Conservation (phyloP, 2,113 vertebrate genomes). For the Charina bottae region DNA sequence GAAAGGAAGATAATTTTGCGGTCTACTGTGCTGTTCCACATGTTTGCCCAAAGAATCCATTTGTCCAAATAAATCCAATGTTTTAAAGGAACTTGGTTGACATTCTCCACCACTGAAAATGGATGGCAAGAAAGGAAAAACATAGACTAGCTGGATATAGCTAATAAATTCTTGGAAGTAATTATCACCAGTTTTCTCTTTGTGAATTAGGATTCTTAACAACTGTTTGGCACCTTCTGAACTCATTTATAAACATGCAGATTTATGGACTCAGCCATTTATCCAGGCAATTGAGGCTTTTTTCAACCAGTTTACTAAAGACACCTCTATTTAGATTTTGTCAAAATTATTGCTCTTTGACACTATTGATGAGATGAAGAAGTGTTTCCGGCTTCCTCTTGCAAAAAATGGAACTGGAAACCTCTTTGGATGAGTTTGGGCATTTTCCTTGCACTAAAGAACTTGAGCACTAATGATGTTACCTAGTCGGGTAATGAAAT, state of each 20-base stretch:
- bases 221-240: slow-evolving; percentile 22
- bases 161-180: slow-evolving; percentile 54
- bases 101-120: slow-evolving; percentile 29
- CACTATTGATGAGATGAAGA: background rate
- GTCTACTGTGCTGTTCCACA: background rate
- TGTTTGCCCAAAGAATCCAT: slow-evolving; percentile 21
- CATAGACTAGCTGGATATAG: slow-evolving; percentile 36
- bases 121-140: slow-evolving; percentile 57
- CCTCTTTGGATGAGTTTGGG: background rate
- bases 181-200: slow-evolving; percentile 40
- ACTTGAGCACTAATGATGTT: no score
- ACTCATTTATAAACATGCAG: slow-evolving; percentile 46
- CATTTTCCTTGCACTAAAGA: background rate
- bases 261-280: slow-evolving; percentile 52
- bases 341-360: slow-evolving; percentile 38
- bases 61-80: slow-evolving; percentile 7
- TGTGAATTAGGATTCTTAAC: slow-evolving; percentile 45
- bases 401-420: background rate
- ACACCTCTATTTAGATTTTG: slow-evolving; percentile 56
- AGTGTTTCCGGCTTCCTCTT: background rate
- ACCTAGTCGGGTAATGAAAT: no score
- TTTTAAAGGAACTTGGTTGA: slow-evolving; percentile 45
- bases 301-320: slow-evolving; percentile 53
- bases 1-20: slow-evolving; percentile 2
- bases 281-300: slow-evolving; percentile 34